phyloP scores from a whole-genome alignment of 2,797 vertebrate genomes.

The Dryobates pubescens region DNA sequence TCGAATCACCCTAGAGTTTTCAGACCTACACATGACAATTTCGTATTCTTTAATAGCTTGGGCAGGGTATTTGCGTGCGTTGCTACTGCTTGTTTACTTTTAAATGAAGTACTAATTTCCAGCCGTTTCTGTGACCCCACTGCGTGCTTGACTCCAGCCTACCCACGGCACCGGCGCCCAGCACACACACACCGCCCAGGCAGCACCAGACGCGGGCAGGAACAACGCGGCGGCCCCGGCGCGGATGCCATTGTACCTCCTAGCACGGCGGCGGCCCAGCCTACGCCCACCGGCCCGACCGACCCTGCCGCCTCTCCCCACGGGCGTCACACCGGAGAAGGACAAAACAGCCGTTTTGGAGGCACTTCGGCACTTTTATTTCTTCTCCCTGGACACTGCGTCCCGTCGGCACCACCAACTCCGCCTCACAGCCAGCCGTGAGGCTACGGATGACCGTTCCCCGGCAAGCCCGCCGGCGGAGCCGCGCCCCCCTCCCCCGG shows the following conservation, averaged over 20 bases:
- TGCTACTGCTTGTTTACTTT: not conserved
- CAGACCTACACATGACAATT: not conserved
- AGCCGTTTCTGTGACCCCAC: not conserved
- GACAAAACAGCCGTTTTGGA: not conserved
- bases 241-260: not conserved
- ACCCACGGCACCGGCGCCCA: not conserved
- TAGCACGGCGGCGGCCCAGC: not conserved
- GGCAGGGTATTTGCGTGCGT: fast-evolving
- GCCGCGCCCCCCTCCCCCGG: too few relatives aligned
- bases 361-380: not conserved
- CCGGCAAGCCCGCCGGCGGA: not conserved
- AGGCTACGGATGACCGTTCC: not conserved
- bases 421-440: not conserved
- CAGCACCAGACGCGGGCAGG: too few relatives aligned
- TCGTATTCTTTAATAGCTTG: fast-evolving
- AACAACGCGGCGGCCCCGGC: not conserved
- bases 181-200: not conserved
- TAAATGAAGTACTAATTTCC: not conserved
- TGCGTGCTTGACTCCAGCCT: fast-evolving
- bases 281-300: not conserved
- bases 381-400: not conserved
- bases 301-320: not conserved
- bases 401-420: not conserved
- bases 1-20: not conserved
- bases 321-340: not conserved